phyloP scores from a whole-genome alignment of 2,113 vertebrate species.

The Prunella himalayana region DNA sequence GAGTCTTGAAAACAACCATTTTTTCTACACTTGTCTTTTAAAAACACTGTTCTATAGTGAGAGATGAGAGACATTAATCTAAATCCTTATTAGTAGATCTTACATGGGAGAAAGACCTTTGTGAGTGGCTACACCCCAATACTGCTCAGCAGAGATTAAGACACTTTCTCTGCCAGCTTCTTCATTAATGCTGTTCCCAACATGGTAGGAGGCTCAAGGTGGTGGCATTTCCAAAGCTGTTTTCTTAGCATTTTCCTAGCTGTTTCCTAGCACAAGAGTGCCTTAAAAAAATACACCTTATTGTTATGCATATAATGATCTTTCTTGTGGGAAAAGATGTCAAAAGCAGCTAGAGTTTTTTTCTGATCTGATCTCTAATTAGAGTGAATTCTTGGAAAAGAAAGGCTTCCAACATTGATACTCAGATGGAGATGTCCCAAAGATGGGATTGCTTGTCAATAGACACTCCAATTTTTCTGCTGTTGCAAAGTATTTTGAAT shows the following conservation, averaged over 20 bases:
- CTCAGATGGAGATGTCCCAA: background rate
- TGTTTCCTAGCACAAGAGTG: background rate
- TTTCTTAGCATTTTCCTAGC: background rate
- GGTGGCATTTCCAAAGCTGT: background rate
- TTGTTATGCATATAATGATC: background rate
- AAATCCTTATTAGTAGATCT: background rate
- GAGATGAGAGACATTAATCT: background rate
- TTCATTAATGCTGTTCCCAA: background rate
- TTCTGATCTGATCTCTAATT: background rate
- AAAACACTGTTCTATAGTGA: background rate
- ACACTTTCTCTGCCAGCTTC: background rate
- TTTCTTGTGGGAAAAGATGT: background rate
- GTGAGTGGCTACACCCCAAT: background rate
- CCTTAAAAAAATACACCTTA: background rate
- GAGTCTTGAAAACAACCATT: background rate
- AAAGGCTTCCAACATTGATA: background rate
- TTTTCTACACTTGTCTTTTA: background rate
- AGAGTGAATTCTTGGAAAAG: background rate
- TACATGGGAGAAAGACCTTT: background rate
- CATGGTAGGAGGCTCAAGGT: background rate
- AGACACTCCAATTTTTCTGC: background rate
- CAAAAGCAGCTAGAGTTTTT: background rate
- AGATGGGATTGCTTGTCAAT: background rate
- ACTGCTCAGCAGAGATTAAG: background rate
- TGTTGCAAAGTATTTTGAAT: background rate